Conservation (phyloP, 2,888 invertebrate genomes). For the Epistrophe grossulariae region DNA sequence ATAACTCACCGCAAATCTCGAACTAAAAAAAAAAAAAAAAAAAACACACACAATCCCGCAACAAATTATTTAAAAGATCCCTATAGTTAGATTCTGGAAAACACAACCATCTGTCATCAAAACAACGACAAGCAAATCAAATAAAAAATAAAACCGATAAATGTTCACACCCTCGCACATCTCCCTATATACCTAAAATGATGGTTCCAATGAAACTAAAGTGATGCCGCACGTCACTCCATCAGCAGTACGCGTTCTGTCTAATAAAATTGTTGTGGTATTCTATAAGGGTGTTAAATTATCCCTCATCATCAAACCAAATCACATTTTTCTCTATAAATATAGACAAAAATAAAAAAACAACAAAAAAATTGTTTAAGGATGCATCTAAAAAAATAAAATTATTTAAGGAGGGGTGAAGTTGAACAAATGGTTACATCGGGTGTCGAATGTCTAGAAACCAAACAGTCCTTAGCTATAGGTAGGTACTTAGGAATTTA, state of each 20-base stretch:
- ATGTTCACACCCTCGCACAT: not conserved
- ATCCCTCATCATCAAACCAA: constrained; percentile 71
- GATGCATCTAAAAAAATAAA: constrained; percentile 20
- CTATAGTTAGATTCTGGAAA: constrained; percentile 9
- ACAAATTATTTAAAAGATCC: constrained; percentile 49
- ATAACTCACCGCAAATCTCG: constrained; percentile 39
- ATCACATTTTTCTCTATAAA: constrained; percentile 56
- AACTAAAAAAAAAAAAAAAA: not conserved
- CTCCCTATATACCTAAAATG: not conserved
- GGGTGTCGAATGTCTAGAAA: constrained; percentile 56
- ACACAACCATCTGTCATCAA: constrained; percentile 54
- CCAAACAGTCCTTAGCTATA: constrained; percentile 30
- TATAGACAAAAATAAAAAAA: constrained; percentile 7
- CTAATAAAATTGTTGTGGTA: constrained; percentile 74
- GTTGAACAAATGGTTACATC: constrained; percentile 68
- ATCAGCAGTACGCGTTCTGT: constrained; percentile 34
- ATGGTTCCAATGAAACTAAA: constrained; percentile 11
- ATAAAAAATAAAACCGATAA: constrained; percentile 55
- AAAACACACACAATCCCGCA: constrained; percentile 8
- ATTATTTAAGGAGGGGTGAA: constrained; percentile 1
- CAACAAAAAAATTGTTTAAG: constrained; percentile 60
- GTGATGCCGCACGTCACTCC: constrained; percentile 56
- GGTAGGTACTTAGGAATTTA: constrained; percentile 5
- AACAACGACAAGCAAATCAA: constrained; percentile 48
- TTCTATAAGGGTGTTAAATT: constrained; percentile 68